phyloP scores from a whole-genome alignment of 2,797 vertebrate genomes.

The Otolemur crassicaudatus region DNA sequence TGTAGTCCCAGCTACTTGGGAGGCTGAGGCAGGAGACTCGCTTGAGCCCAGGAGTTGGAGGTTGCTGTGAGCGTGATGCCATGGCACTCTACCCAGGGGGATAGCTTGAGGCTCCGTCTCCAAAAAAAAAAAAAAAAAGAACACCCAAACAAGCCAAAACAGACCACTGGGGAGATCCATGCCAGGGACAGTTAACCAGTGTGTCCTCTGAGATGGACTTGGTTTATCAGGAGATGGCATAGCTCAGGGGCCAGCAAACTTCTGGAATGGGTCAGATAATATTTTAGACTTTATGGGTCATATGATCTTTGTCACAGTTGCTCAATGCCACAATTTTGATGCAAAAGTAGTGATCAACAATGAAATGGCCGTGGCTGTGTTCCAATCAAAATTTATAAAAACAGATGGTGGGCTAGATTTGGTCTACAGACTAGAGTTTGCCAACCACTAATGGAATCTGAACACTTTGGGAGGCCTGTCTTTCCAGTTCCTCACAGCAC shows the following conservation, averaged over 20 bases:
- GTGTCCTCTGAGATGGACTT: not conserved
- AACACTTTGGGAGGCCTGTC: not conserved
- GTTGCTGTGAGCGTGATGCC: too few species aligned
- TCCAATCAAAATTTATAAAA: conserved; percentile 43
- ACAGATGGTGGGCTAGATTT: not conserved
- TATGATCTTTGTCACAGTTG: not conserved
- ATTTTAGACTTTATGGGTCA: not conserved
- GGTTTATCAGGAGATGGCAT: not conserved
- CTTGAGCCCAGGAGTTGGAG: too few species aligned
- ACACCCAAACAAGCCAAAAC: not conserved
- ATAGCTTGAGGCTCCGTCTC: too few species aligned
- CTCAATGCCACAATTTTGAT: not conserved
- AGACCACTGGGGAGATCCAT: not conserved
- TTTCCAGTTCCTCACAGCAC: not conserved
- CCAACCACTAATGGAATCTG: not conserved
- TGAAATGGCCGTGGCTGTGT: not conserved
- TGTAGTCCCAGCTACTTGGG: too few species aligned
- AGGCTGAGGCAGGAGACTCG: too few species aligned
- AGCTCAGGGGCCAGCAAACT: not conserved
- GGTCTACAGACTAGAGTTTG: not conserved
- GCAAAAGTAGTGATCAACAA: not conserved
- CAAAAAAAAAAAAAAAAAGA: too few species aligned
- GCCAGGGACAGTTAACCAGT: not conserved
- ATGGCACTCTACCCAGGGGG: too few species aligned
- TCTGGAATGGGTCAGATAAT: not conserved